Evolutionary conservation across 1,140 invertebrate species (phyloP), one percentile per base, ranked within the genome.

Genomic region (Neoseiulus cucumeris): DNA sequence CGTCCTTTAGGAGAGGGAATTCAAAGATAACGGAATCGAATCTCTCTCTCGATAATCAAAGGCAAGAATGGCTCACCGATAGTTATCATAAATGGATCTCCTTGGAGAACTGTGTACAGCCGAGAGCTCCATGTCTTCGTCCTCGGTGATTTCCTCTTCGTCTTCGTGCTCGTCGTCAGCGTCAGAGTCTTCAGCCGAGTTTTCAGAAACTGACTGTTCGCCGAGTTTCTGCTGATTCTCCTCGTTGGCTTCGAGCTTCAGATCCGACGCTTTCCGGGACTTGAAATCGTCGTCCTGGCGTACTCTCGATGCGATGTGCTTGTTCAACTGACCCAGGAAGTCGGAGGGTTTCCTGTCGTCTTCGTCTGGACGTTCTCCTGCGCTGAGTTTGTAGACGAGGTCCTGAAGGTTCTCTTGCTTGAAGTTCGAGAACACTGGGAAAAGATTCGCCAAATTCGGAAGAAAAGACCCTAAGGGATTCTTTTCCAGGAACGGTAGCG

Each of bases 111-210:
- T 42, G 66, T 25, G 30, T 20, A 51, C 44, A 7, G 68, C 33
- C n/a, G 65, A 65, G 39, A 30, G 42, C 9, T 71, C 70, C 28
- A 22, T 66, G 30, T 71, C 67, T 44, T 71, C 70, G 45, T 71
- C 68, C 39, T 71, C 68, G 17, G 55, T 66, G 1, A 66, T 69
- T 6, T 67, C 69, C 42, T 65, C 70, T 4, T 67, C 65, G 47
- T 64, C 66, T 44, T 69, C 69, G 20, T 70, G 44, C 30, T 70
- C 70, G n/a, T 70, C 69, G 2, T 69, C 66, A 70, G 65, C 69
- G 65, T 64, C 69, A 45, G 33, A 65, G 64, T 42, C 29, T 42
- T 42, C 64, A 9, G 14, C 22, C n/a, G 14, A 59, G 14, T 25
- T 39, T 39, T 59, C 51, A 25, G 51, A 59, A 14, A 25, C 17